Evolutionary conservation across 2,888 invertebrate genomes (phyloP), one percentile per base, ranked within the genome.

Genomic region (Ornithoptera priamus): DNA sequence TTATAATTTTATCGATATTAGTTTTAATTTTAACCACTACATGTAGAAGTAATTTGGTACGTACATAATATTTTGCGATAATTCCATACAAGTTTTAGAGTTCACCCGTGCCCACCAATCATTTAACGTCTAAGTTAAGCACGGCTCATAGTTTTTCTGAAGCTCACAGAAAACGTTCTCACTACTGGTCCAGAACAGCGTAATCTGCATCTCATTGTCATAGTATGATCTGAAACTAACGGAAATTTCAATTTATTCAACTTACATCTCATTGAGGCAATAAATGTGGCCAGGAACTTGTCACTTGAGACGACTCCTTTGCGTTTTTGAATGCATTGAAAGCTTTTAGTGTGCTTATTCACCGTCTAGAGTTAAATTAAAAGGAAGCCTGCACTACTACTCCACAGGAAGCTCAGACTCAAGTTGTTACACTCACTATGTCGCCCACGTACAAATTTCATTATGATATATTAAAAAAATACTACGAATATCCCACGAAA

Each of bases 171-270:
- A 46, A 46, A 56, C 20, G 56, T 60, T 70, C 20, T 53, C 36
- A 50, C 53, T 59, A 53, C 20, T 70, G 53, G 46, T 58, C 58
- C 72, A 62, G 71, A 65, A 67, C 67, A 59, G 71, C 71, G 50
- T 72, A 71, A 73, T 72, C 67, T 71, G 72, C 69, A 71, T 74
- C 57, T 57, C 67, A 75, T 74, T 75, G 74, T 65, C 71, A 71
- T 74, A 65, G 73, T 72, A 79, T 78, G 77, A 81, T 81, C 80
- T 73, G 72, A 75, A 80, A 77, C 77, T 79, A 83, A 80, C 89
- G 92, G 92, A 91, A 85, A 88, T 82, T 82, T 81, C 90, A 89
- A 90, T 90, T 89, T 82, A 74, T 82, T 70, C 78, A 77, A 82
- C 84, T 86, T 80, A 74, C 74, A 76, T 74, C 80, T 81, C 80